Percentiles rank a stretch among this genome's conserved stretches.
Evolutionary conservation across 2,113 vertebrate species (phyloP).

Genomic region (Symphodus melops): DNA sequence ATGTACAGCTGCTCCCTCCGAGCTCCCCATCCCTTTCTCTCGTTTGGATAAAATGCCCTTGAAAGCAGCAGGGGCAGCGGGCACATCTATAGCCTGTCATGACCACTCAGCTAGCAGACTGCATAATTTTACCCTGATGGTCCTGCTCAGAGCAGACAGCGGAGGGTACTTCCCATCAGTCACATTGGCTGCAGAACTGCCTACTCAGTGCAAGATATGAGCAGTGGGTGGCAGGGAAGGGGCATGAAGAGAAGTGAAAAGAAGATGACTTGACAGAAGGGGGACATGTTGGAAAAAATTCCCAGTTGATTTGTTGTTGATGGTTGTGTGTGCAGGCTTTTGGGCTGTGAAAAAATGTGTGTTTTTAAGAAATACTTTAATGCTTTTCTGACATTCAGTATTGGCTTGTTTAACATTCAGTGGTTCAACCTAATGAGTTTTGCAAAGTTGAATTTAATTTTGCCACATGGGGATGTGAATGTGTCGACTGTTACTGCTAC

Average conservation of each 20-base stretch:
- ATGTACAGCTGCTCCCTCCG: conserved; percentile 45
- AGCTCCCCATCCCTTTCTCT: conserved; percentile 3
- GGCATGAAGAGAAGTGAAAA: not conserved
- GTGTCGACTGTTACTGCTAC: not conserved
- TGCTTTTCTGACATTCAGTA: not conserved
- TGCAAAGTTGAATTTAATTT: not conserved
- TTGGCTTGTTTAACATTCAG: not conserved
- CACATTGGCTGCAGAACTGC: conserved; percentile 27
- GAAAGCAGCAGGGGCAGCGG: conserved; percentile 49
- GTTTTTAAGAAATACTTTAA: not conserved
- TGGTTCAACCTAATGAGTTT: conserved; percentile 1
- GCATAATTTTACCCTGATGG: conserved; percentile 33
- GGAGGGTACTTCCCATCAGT: conserved; percentile 55
- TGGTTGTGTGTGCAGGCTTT: not conserved
- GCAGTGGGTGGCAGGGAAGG: conserved; percentile 13
- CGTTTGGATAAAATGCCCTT: conserved; percentile 57
- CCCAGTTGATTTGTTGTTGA: not conserved
- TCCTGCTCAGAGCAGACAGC: conserved; percentile 38
- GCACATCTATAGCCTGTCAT: conserved; percentile 30
- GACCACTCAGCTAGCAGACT: conserved; percentile 34
- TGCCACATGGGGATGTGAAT: conserved; percentile 7
- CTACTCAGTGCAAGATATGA: conserved; percentile 23
- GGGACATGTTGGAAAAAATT: not conserved
- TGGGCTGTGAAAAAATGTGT: not conserved
- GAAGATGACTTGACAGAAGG: not conserved